Conservation (phyloP, 1,140 invertebrate species). For the Drosophila bifasciata region DNA sequence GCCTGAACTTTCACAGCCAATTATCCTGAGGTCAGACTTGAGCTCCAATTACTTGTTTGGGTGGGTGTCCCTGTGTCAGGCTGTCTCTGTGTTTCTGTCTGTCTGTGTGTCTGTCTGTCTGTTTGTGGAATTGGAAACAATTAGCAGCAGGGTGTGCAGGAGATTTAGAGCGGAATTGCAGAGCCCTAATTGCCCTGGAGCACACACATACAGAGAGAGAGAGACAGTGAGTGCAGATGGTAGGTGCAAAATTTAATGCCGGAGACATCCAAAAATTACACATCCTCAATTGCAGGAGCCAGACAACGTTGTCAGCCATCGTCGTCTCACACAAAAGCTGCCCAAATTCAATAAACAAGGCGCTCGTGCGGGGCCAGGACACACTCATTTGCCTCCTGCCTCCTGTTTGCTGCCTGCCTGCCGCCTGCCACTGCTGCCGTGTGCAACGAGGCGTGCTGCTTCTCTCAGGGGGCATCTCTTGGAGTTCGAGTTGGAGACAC, state of each 20-base stretch:
- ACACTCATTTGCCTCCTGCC: constrained; percentile 7
- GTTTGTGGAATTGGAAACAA: constrained; percentile 77
- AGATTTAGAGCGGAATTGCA: constrained; percentile 82
- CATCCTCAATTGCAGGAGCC: constrained; percentile 71
- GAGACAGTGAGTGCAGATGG: background rate
- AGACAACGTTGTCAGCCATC: constrained; percentile 40
- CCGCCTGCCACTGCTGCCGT: background rate
- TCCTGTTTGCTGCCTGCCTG: constrained; percentile 10
- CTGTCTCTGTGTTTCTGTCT: background rate
- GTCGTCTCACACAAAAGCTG: constrained; percentile 52
- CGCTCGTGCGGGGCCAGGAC: constrained; percentile 63
- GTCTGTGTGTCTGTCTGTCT: constrained; percentile 18
- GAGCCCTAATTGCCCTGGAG: constrained; percentile 73
- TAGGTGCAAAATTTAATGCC: constrained; percentile 72
- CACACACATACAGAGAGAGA: constrained; percentile 17
- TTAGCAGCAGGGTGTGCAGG: constrained; percentile 77
- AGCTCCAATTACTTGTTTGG: constrained; percentile 71
- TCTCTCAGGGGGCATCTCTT: constrained; percentile 27
- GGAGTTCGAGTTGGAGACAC: constrained; percentile 44
- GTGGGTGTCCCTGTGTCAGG: constrained; percentile 13
- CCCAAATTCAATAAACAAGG: constrained; percentile 78
- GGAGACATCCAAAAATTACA: constrained; percentile 81
- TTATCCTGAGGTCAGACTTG: constrained; percentile 56
- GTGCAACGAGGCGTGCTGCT: constrained; percentile 47
- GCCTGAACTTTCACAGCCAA: constrained; percentile 50